These are phyloP conservation scores for Musca vetustissima DNA, from an alignment of 1,140 invertebrate species.

Conservation along the genomic window DNA sequence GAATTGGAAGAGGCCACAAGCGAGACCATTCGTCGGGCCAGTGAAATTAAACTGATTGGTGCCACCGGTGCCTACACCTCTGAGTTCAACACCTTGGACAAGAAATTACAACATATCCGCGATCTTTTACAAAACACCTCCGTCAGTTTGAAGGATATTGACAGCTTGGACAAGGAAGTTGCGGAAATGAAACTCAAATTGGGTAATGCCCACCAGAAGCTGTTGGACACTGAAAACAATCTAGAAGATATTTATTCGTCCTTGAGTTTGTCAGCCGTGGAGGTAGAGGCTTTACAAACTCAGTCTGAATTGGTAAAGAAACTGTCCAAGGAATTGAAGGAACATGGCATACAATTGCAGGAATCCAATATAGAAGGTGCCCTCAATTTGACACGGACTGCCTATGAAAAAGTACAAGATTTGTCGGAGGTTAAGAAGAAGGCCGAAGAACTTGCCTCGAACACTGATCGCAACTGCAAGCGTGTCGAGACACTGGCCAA, in stretches of 20 bases:
- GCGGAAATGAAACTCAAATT: conserved; percentile 54
- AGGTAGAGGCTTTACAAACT: conserved; percentile 72
- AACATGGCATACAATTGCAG: conserved; percentile 87
- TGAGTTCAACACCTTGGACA: conserved; percentile 90
- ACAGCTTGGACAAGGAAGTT: conserved; percentile 59
- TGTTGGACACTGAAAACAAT: conserved; percentile 62
- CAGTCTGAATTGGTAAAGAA: conserved; percentile 73
- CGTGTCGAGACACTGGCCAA: conserved; percentile 79
- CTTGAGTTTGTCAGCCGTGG: conserved; percentile 76
- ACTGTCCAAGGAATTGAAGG: conserved; percentile 73
- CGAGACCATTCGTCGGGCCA: conserved; percentile 79
- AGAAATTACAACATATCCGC: conserved; percentile 77
- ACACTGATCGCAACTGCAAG: conserved; percentile 81
- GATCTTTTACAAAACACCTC: conserved; percentile 70
- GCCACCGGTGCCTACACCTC: conserved; percentile 91
- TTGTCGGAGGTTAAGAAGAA: conserved; percentile 64
- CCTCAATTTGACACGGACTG: conserved; percentile 79
- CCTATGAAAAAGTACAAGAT: conserved; percentile 66
- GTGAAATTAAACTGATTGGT: conserved; percentile 88
- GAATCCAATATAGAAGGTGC: conserved; percentile 95
- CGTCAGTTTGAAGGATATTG: conserved; percentile 73
- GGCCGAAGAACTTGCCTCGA: conserved; percentile 67
- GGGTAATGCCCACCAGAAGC: conserved; percentile 53
- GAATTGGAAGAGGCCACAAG: conserved; percentile 70
- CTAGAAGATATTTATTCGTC: conserved; percentile 76